A percentile compares a stretch with the other conserved stretches of the same genome.
These are phyloP conservation scores for Sycophaga agraensis DNA, from an alignment of 1,140 invertebrate species.

Conservation along the genomic window DNA sequence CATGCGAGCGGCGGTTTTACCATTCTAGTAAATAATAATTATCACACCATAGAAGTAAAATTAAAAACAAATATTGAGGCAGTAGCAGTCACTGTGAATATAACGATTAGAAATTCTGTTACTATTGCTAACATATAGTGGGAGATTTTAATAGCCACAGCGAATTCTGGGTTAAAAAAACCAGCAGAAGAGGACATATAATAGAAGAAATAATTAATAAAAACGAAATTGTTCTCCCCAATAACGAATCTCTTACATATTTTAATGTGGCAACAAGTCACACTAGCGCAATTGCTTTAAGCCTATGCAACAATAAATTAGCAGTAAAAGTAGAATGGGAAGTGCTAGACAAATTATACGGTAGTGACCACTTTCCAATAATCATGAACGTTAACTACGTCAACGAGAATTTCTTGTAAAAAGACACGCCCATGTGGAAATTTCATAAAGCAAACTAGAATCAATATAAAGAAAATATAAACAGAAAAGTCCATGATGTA, in stretches of 20 bases:
- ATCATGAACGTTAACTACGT: constrained; percentile 25
- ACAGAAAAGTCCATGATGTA: background rate
- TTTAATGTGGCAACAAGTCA: constrained; percentile 31
- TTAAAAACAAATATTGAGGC: constrained; percentile 38
- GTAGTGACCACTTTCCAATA: constrained; percentile 41
- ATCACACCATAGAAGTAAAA: constrained; percentile 29
- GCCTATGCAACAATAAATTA: constrained; percentile 35
- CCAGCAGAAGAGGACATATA: constrained; percentile 35
- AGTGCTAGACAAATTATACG: constrained; percentile 33
- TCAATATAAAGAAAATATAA: background rate
- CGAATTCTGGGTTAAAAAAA: constrained; percentile 37
- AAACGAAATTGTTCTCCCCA: constrained; percentile 32
- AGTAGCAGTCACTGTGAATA: constrained; percentile 33
- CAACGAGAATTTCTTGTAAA: background rate
- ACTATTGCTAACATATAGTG: constrained; percentile 37
- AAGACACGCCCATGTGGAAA: background rate
- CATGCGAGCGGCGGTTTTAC: constrained; percentile 39
- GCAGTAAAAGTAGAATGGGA: constrained; percentile 36
- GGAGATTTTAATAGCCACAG: constrained; percentile 46
- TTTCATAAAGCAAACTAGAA: background rate
- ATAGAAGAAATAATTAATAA: constrained; percentile 28
- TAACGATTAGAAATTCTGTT: constrained; percentile 16
- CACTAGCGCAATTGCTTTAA: constrained; percentile 36
- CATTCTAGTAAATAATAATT: constrained; percentile 34
- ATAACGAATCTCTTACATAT: constrained; percentile 34